A percentile compares a stretch with the other conserved stretches of the same genome.
These are phyloP conservation scores for Sturnira hondurensis DNA, from an alignment of 2,113 vertebrate species.

Conservation along the genomic window DNA sequence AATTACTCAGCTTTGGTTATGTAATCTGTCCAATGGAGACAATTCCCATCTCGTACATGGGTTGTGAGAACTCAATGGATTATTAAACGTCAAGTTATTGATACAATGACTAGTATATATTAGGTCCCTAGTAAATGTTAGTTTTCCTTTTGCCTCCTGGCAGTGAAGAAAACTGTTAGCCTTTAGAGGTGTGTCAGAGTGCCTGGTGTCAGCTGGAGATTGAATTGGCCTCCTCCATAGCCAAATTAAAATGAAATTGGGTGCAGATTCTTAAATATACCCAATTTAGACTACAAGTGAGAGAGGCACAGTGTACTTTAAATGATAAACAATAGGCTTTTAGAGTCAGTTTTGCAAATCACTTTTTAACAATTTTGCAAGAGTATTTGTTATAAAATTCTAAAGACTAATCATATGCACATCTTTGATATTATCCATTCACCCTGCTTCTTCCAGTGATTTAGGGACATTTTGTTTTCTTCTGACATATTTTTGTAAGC, in stretches of 20 bases:
- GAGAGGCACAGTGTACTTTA: not conserved
- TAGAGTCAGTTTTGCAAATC: not conserved
- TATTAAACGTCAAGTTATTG: not conserved
- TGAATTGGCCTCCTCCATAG: not conserved
- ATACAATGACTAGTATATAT: not conserved
- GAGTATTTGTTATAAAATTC: not conserved
- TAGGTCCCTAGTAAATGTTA: not conserved
- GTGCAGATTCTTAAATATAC: not conserved
- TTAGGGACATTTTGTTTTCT: conserved; percentile 24
- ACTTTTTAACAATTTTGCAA: not conserved
- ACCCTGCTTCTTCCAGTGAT: not conserved
- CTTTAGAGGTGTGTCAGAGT: not conserved
- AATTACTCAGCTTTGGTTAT: not conserved
- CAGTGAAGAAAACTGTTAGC: not conserved
- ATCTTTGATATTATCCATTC: conserved; percentile 1
- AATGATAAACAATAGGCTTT: not conserved
- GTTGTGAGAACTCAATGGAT: not conserved
- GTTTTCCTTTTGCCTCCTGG: not conserved
- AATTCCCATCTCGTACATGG: not conserved
- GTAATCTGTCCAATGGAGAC: not conserved
- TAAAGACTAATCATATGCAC: not conserved
- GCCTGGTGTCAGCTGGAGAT: not conserved
- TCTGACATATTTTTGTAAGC: conserved; percentile 56
- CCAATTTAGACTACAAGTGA: not conserved
- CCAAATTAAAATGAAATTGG: not conserved